Evolutionary conservation across 2,797 vertebrate genomes (phyloP), one percentile per base, ranked within the genome.

Genomic region (Pelochelys cantorii): DNA sequence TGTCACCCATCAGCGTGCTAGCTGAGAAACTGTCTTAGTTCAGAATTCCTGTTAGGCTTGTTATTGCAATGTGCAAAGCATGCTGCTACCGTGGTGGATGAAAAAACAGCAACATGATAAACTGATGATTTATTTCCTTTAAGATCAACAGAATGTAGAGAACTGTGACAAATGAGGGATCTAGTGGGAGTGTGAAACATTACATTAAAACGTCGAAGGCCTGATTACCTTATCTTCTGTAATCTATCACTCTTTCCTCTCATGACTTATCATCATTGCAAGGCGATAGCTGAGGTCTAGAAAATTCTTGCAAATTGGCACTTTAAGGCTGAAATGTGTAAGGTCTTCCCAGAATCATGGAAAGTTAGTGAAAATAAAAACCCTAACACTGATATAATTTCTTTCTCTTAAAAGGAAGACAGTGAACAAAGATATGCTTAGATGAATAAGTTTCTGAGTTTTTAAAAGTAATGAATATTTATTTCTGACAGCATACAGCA

Each of bases 171-270:
- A 98, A 96, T 94, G 48, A 90, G 59, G 59, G 75, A 94, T 88
- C 92, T 92, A 85, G 71, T 92, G 92, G 84, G 87, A 92, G 85
- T 94, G 81, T 87, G 80, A 96, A 97, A 94, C 31, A 87, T 97
- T 97, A 96, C 94, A 96, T 93, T 97, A 90, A 95, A 97, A 97
- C 87, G 87, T 92, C 96, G 94, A 94, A 95, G 86, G 85, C 42
- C 79, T 89, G 87, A 95, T 97, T 96, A 89, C 54, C 52, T 87
- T 90, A 92, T 93, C 85, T 90, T 90, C 53, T 75, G 54, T 88
- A 96, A 97, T 97, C 93, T 94, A 97, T 97, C 94, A 93, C 42
- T 91, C 55, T 96, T 85, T 90, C 53, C 79, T 94, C 87, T 93
- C 22, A 89, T 92, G 87, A 86, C 14, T 95, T 97, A 79, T 52